A percentile compares a stretch with the other conserved stretches of the same genome.
These are phyloP conservation scores for Chymomyza caudatula DNA, from an alignment of 2,888 invertebrate genomes.

Conservation along the genomic window DNA sequence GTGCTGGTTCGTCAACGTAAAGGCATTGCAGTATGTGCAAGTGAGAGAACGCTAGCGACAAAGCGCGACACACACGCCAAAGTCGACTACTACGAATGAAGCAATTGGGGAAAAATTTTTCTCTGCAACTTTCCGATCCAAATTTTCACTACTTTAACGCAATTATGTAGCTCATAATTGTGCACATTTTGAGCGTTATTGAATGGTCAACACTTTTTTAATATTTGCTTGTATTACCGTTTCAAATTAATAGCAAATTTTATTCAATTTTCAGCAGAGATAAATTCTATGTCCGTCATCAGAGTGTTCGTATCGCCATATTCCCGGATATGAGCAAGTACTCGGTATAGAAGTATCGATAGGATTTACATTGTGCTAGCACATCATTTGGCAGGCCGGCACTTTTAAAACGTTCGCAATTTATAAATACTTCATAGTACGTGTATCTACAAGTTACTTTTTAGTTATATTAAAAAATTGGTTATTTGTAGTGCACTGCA, in stretches of 20 bases:
- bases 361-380: neutral
- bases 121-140: constrained; percentile 32
- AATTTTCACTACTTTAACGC: constrained; percentile 35
- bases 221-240: constrained; percentile 65
- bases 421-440: no score
- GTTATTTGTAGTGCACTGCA: no score
- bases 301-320: constrained; percentile 68
- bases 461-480: no score
- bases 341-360: neutral
- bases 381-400: neutral
- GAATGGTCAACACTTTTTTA: constrained; percentile 42
- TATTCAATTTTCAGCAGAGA: constrained; percentile 68
- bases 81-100: constrained; percentile 54
- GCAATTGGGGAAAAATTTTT: constrained; percentile 15
- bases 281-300: constrained; percentile 58
- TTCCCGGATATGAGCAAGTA: constrained; percentile 49
- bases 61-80: constrained; percentile 59
- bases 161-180: constrained; percentile 34
- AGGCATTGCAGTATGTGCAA: constrained; percentile 19
- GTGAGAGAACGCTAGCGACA: constrained; percentile 48
- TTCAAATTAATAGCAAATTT: constrained; percentile 60
- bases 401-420: neutral
- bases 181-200: constrained; percentile 27
- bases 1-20: neutral
- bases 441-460: neutral